A percentile compares a stretch with the other conserved stretches of the same genome.
These are phyloP conservation scores for Hippopotamus amphibius DNA, from an alignment of 2,113 vertebrate genomes.

Conservation along the genomic window DNA sequence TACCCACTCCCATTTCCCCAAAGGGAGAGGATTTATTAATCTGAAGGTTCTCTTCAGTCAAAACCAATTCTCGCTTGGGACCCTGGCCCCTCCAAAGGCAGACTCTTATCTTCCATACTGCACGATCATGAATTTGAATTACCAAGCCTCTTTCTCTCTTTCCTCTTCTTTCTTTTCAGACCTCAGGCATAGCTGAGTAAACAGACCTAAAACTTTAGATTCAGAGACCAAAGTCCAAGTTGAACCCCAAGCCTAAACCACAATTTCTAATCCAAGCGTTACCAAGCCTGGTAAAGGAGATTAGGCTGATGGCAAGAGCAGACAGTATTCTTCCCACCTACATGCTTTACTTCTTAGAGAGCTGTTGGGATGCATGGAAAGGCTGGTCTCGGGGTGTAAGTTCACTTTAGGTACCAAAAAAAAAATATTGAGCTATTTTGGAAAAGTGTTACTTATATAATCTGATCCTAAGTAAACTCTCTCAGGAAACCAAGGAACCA, in stretches of 20 bases:
- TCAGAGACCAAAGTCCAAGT: neutral
- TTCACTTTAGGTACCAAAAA: neutral
- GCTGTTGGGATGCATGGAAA: neutral
- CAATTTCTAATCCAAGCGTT: neutral
- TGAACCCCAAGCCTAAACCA: neutral
- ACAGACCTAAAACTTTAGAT: neutral
- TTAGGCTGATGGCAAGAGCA: neutral
- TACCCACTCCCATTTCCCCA: neutral
- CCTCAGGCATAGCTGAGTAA: neutral
- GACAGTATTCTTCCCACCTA: neutral
- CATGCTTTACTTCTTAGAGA: neutral
- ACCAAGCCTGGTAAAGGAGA: neutral
- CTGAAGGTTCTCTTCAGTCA: neutral
- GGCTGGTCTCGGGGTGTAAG: neutral
- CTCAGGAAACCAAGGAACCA: neutral
- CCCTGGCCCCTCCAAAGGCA: neutral
- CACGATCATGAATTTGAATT: neutral
- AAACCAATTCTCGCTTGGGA: too few relatives aligned
- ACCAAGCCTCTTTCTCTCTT: neutral
- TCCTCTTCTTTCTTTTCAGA: neutral
- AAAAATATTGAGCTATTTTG: neutral
- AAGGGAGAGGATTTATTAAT: neutral
- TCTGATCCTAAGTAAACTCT: neutral
- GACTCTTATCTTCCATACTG: accelerated
- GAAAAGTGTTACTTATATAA: neutral